Evolutionary conservation across 2,888 invertebrate genomes (phyloP).

Genomic region (Diabrotica balteata): DNA sequence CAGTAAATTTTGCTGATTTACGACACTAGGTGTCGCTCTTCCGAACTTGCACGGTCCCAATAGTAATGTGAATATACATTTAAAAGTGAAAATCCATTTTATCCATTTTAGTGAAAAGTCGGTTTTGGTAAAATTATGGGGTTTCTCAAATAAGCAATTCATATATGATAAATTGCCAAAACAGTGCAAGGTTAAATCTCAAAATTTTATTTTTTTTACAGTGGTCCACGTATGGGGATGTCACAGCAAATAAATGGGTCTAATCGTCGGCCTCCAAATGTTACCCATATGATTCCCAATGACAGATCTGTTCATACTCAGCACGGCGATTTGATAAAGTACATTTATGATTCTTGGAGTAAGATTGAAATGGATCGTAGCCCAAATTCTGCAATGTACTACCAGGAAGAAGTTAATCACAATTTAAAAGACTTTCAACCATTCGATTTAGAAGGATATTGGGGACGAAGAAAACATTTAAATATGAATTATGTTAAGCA

Average conservation of each 20-base stretch:
- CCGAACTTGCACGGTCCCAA: too few relatives aligned
- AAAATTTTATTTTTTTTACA: slow-evolving; percentile 35
- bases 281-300: slow-evolving; percentile 47
- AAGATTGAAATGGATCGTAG: slow-evolving; percentile 51
- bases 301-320: slow-evolving; percentile 57
- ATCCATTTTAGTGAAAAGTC: too few relatives aligned
- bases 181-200: not conserved
- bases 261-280: slow-evolving; percentile 47
- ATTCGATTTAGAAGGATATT: slow-evolving; percentile 79
- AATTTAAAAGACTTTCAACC: slow-evolving; percentile 76
- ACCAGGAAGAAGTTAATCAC: slow-evolving; percentile 67
- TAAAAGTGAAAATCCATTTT: too few relatives aligned
- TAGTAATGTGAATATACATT: too few relatives aligned
- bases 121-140: too few relatives aligned
- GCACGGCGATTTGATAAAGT: slow-evolving; percentile 81
- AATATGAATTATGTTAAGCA: slow-evolving; percentile 67
- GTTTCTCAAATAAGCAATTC: too few relatives aligned
- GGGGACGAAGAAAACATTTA: slow-evolving; percentile 75
- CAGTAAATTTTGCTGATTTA: too few relatives aligned
- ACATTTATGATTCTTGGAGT: slow-evolving; percentile 80
- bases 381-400: slow-evolving; percentile 65
- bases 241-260: slow-evolving; percentile 55
- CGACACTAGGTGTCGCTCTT: too few relatives aligned
- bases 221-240: slow-evolving; percentile 57
- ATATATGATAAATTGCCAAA: too few relatives aligned